These are phyloP conservation scores for Doryteuthis pealeii DNA, from an alignment of 1,140 invertebrate species.

Conservation along the genomic window DNA sequence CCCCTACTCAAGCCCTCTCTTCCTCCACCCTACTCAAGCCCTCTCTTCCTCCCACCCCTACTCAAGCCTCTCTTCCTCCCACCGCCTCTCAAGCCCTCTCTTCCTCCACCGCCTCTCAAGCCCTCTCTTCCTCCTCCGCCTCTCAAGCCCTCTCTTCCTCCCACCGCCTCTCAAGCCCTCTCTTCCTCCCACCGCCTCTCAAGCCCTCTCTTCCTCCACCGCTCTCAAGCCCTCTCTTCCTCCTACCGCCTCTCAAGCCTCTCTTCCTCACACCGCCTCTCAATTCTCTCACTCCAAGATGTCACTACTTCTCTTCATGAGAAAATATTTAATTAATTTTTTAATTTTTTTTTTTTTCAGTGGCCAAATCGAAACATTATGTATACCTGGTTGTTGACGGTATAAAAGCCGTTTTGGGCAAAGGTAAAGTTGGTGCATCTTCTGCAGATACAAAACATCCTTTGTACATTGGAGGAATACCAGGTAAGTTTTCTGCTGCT, in stretches of 20 bases:
- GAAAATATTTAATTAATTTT: not conserved
- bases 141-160: not conserved
- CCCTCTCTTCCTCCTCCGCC: not conserved
- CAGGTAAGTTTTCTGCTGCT: conserved; percentile 57
- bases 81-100: not conserved
- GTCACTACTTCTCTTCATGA: too few relatives aligned
- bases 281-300: not conserved
- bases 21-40: not conserved
- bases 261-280: not conserved
- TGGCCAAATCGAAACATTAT: conserved; percentile 80
- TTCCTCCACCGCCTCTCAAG: conserved; percentile 1
- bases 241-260: not conserved
- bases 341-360: conserved; percentile 61
- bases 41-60: not conserved
- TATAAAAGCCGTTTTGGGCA: conserved; percentile 66
- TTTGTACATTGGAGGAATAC: conserved; percentile 87
- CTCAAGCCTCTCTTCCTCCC: not conserved
- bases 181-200: not conserved
- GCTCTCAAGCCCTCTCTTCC: not conserved
- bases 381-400: conserved; percentile 81
- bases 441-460: conserved; percentile 80
- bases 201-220: not conserved
- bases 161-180: not conserved
- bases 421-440: conserved; percentile 68
- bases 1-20: not conserved